Evolutionary conservation across 2,797 vertebrate species (phyloP), one percentile per base, ranked within the genome.

Genomic region (Scarus forsteni): DNA sequence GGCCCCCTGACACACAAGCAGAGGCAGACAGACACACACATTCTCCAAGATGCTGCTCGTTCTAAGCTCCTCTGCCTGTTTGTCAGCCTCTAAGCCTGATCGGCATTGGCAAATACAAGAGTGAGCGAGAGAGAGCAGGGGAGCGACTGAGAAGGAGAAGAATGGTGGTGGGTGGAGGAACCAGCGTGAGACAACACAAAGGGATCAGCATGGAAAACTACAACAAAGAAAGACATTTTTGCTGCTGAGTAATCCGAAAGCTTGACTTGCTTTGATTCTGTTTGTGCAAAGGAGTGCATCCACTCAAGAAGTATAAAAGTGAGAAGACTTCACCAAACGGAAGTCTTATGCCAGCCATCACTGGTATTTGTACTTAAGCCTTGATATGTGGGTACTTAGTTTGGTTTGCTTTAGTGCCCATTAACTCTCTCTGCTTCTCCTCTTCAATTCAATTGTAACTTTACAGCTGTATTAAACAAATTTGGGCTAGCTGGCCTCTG

Each of bases 11-110:
- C 70, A 70, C 51, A 60, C 63, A 27, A 27, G 64, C 42, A 70
- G 55, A 67, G 67, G 65, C 40, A 69, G 46, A 76, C 73, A 67
- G 60, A 79, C 56, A 66, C 80, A 52, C 66, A 67, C 65, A 57
- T 48, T 72, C 70, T 57, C 74, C 67, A 64, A 79, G 80, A 84
- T 79, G 86, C 42, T 81, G 86, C 76, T 87, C 76, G 5, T 73
- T 61, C 88, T 91, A 91, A 93, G 90, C 92, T 85, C 63, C 83
- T 87, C 80, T 75, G 89, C 73, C 85, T 86, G 89, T 85, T 88
- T 79, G 89, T 89, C 85, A 88, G 88, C 73, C 66, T 72, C 84
- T 91, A 91, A 93, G 90, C 89, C 89, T 90, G 89, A 92, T 86
- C 88, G 90, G 73, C 87, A 60, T 91, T 92, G 89, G 92, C 90